Evolutionary conservation across 2,888 invertebrate genomes (phyloP).

Genomic region (Hydraecia micacea): DNA sequence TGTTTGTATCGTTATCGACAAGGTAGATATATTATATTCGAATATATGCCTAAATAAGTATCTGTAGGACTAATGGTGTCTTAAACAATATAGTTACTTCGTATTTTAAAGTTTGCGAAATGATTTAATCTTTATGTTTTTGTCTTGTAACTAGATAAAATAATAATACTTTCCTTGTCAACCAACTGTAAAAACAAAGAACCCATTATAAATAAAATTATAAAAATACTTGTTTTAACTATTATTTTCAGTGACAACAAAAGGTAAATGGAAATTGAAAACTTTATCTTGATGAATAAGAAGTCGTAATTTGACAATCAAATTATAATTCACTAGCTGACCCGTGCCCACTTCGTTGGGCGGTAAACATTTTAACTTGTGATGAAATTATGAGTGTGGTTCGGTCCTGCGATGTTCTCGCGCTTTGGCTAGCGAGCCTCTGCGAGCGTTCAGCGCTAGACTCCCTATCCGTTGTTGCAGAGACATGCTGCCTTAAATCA

Average conservation of each 20-base stretch:
- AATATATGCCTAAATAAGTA: neutral
- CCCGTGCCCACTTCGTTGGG: too few species aligned
- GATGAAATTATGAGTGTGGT: too few species aligned
- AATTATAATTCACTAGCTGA: neutral
- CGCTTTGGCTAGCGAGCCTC: too few species aligned
- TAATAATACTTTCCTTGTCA: neutral
- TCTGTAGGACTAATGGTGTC: neutral
- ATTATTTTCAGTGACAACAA: neutral
- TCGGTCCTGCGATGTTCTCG: too few species aligned
- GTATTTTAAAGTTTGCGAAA: neutral
- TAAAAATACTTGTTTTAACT: neutral
- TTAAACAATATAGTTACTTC: neutral
- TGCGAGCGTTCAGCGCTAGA: too few species aligned
- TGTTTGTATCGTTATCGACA: slow-evolving; percentile 1
- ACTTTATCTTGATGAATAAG: neutral
- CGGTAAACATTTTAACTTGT: too few species aligned
- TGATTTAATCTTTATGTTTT: neutral
- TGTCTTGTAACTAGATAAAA: neutral
- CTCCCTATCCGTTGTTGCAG: too few species aligned
- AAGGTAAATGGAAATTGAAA: slow-evolving; percentile 3
- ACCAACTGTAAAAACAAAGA: neutral
- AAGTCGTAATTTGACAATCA: neutral
- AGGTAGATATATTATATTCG: neutral
- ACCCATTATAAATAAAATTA: neutral
- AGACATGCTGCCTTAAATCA: too few species aligned